Base-by-base conservation (phyloP, 2,888 invertebrate species). In the Stramonita haemastoma region DNA sequence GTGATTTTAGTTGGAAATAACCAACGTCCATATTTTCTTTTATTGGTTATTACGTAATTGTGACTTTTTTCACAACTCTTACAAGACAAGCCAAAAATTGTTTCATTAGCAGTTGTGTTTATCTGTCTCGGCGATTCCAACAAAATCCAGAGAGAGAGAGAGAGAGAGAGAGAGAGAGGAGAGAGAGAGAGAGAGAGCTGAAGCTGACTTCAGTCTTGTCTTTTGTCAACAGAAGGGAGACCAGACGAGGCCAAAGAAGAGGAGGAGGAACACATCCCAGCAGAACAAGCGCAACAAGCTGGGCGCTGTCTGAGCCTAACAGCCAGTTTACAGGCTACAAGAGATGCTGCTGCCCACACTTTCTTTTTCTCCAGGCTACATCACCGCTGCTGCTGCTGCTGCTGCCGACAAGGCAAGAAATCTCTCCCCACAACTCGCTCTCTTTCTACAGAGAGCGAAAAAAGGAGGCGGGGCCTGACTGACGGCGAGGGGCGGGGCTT, bases 401-500 rank as follows among this genome's bases (percentile, higher is more conserved):
- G 46, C 46, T 46, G 46, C 46, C 46, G 46, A 46, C 46, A 46
- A 46, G 46, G 46, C 46, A 46, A 46, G 46, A 46, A 46, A 46
- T 46, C 46, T 46, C 46, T 46, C 46, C 17, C 29, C 13, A 1
- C 6, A 1, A 11, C 13, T 81, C 17, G 1, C 81, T 81, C 32
- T 29, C 19, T 29, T 13, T 32, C 5, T 17, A 8, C 2, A 34
- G 73, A 73, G 66, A 66, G 36, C 70, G 86, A 70, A 70, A 46
- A 46, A 32, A 57, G 85, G 86, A 46, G 87, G 87, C 36, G 87
- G 87, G 19, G 87, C n/a, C 34, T 66, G 17, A 29, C 13, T 26
- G 46, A 26, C 29, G 56, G 86, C 26, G 32, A 66, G 26, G 66
- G 86, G 86, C 60, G 86, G 86, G 36, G 86, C 70, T 34, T 86